These are phyloP conservation scores for Brachypodius melanocephalos DNA, from an alignment of 2,113 vertebrate genomes.

Conservation along the genomic window DNA sequence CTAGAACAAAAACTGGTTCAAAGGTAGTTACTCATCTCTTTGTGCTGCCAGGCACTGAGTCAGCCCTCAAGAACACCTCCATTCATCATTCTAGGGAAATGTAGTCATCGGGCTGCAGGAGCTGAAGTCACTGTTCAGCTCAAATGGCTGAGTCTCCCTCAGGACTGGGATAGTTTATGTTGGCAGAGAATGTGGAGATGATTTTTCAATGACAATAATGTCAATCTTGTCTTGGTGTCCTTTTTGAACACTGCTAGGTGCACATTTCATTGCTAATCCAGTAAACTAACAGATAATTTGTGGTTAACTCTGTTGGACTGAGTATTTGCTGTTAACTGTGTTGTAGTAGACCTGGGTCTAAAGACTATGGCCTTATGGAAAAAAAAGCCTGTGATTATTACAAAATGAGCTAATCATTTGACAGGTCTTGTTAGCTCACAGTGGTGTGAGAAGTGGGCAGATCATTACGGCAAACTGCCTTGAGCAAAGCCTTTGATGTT, in stretches of 20 bases:
- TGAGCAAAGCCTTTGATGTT: neutral
- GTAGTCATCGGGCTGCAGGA: neutral
- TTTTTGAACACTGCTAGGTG: neutral
- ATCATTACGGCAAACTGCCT: neutral
- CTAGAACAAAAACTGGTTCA: slow-evolving; percentile 44
- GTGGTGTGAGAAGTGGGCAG: neutral
- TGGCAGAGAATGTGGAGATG: neutral
- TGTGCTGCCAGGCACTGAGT: slow-evolving; percentile 54
- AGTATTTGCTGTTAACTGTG: neutral
- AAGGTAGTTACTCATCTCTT: slow-evolving; percentile 43
- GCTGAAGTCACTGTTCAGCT: slow-evolving; percentile 26
- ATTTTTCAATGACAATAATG: neutral
- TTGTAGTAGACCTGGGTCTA: neutral
- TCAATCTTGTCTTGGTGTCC: neutral
- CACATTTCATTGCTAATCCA: neutral
- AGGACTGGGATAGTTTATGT: neutral
- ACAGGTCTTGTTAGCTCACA: neutral
- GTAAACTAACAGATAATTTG: neutral
- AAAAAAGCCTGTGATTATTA: neutral
- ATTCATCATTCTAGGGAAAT: slow-evolving; percentile 29
- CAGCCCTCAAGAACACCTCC: slow-evolving; percentile 35
- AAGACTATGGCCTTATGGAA: neutral
- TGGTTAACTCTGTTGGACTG: neutral
- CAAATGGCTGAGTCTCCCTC: neutral
- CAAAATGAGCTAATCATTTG: neutral